Base-by-base conservation (phyloP, 2,797 vertebrate genomes). In the Esox masquinongy region DNA sequence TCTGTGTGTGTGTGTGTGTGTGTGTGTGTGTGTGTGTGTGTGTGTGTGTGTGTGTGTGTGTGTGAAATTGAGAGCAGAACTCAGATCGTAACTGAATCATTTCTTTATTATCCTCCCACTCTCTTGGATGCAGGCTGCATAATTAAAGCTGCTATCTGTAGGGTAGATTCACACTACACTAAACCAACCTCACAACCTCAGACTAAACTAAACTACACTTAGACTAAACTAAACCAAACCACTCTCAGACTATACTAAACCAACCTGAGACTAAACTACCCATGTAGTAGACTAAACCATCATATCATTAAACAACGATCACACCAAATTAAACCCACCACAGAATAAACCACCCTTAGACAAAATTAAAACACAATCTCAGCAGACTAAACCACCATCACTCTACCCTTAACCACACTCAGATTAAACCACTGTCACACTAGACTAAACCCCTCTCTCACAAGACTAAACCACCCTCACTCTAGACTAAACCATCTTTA, bases 31-130 rank as follows among this genome's bases (percentile, higher is more conserved):
- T 56, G 70, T 39, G 8, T 17, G 53, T 22, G 7, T 43, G 5
- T 43, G 8, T 43, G 43, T 43, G 43, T 47, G 43, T 47, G 2
- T 47, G 12, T 63, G 69, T 76, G 68, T 47, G 14, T 26, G 63
- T 34, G 63, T 66, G 86, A 93, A 92, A 91, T 90, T 86, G 86
- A 84, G 86, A 84, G 84, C 85, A 86, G 86, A 89, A 89, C 89
- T 90, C 75, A 79, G 86, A 90, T 89, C 85, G 84, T 84, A 89
- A 87, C 85, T 24, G 22, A 61, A 84, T 88, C 88, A 84, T 90
- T 88, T 89, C 86, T 88, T 92, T 93, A 86, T 90, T 85, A 79
- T 91, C 91, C 93, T 84, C 94, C 93, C 92, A 94, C 94, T 90
- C 91, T 86, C 83, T 90, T 92, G 88, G 91, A 91, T 34, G 79